Conservation (phyloP, 2,888 invertebrate genomes). For the Meghimatium bilineatum region DNA sequence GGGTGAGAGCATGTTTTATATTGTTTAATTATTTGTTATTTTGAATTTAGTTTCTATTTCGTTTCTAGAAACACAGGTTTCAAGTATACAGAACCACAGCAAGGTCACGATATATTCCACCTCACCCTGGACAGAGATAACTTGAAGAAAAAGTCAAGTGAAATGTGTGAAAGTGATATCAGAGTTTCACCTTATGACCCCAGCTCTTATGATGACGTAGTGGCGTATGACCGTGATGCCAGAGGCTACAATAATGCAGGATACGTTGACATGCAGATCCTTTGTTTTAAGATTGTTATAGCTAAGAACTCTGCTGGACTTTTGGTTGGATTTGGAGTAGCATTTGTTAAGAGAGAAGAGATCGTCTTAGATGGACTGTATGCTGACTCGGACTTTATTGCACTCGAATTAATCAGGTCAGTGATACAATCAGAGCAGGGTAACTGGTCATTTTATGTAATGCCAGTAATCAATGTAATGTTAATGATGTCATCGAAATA, state of each 20-base stretch:
- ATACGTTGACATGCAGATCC: not conserved
- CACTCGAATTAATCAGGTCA: too few relatives aligned
- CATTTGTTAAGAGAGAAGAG: conserved; percentile 33
- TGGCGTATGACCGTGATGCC: conserved; percentile 4
- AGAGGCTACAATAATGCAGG: conserved; percentile 7
- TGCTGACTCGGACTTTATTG: conserved; percentile 25
- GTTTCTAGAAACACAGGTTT: conserved; percentile 22
- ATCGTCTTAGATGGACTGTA: conserved; percentile 31
- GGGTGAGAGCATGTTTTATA: too few relatives aligned
- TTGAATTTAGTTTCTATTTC: not conserved
- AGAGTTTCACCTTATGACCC: not conserved
- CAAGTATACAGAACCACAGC: conserved; percentile 25
- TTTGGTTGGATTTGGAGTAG: conserved; percentile 21
- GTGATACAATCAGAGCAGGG: too few relatives aligned
- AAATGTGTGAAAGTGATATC: not conserved
- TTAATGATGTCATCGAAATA: not conserved
- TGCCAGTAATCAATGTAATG: not conserved
- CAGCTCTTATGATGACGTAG: conserved; percentile 3
- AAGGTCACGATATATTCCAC: conserved; percentile 28
- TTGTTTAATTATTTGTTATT: not conserved
- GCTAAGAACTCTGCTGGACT: not conserved
- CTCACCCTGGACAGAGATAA: conserved; percentile 5
- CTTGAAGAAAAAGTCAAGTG: not conserved
- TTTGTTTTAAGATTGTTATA: not conserved
- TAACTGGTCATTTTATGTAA: not conserved